A percentile compares a stretch with the other conserved stretches of the same genome.
These are phyloP conservation scores for Pelobates fuscus DNA, from an alignment of 2,113 vertebrate species.

Conservation along the genomic window DNA sequence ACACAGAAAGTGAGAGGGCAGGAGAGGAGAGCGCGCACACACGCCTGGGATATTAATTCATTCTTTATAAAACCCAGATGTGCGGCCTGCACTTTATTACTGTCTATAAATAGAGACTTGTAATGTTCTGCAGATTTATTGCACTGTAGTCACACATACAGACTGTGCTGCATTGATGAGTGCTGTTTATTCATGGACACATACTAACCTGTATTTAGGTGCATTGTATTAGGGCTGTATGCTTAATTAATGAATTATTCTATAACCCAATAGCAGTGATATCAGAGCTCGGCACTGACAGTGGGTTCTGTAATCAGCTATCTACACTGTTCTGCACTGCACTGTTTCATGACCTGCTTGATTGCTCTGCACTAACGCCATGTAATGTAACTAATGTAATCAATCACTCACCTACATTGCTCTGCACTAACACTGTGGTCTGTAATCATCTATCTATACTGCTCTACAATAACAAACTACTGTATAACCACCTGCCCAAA, in stretches of 20 bases:
- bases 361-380: not conserved
- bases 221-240: not conserved
- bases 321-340: not conserved
- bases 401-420: not conserved
- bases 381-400: not conserved
- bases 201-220: not conserved
- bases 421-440: not conserved
- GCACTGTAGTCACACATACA: not conserved
- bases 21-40: not conserved
- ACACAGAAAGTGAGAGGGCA: conserved; percentile 1
- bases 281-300: not conserved
- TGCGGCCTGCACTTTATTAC: conserved; percentile 16
- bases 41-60: conserved; percentile 1
- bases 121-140: not conserved
- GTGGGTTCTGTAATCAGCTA: not conserved
- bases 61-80: conserved; percentile 25
- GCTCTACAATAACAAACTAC: not conserved
- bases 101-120: not conserved
- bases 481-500: not conserved
- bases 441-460: not conserved
- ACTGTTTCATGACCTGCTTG: not conserved
- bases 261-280: too few relatives aligned
- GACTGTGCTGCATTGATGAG: not conserved
- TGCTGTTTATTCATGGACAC: not conserved
- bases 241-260: not conserved